Percentiles rank a stretch among this genome's conserved stretches.
Conservation (phyloP, 2,888 invertebrate species). For the Charanyca ferruginea region DNA sequence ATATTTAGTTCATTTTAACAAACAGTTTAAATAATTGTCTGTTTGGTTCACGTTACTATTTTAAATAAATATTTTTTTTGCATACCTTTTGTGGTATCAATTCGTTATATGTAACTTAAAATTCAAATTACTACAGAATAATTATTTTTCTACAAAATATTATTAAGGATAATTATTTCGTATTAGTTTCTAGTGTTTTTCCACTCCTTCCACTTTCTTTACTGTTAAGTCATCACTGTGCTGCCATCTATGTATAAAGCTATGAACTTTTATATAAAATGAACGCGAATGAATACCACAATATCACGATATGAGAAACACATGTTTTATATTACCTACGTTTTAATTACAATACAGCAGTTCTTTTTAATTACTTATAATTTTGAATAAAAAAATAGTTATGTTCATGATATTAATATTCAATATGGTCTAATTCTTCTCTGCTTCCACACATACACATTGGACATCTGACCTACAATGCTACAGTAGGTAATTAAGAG, state of each 20-base stretch:
- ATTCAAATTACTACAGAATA: neutral
- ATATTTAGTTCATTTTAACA: neutral
- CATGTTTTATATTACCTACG: too few relatives aligned
- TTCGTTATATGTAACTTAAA: too few relatives aligned
- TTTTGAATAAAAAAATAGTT: too few relatives aligned
- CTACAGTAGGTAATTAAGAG: neutral
- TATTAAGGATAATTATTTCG: neutral
- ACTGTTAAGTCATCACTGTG: slow-evolving; percentile 12
- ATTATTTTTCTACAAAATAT: neutral
- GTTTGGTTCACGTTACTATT: neutral
- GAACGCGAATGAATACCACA: slow-evolving; percentile 8
- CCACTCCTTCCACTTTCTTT: neutral
- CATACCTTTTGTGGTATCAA: too few relatives aligned
- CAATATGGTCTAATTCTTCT: neutral
- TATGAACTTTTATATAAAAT: slow-evolving; percentile 25
- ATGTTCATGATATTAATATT: too few relatives aligned
- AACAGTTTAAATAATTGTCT: neutral
- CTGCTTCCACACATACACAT: neutral
- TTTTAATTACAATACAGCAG: too few relatives aligned
- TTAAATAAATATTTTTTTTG: neutral
- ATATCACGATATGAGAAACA: neutral
- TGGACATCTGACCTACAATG: neutral
- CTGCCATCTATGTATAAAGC: slow-evolving; percentile 51
- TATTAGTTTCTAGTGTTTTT: neutral
- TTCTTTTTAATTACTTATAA: too few relatives aligned